Conservation (phyloP, 2,888 invertebrate genomes). For the Diarsia rubi region DNA sequence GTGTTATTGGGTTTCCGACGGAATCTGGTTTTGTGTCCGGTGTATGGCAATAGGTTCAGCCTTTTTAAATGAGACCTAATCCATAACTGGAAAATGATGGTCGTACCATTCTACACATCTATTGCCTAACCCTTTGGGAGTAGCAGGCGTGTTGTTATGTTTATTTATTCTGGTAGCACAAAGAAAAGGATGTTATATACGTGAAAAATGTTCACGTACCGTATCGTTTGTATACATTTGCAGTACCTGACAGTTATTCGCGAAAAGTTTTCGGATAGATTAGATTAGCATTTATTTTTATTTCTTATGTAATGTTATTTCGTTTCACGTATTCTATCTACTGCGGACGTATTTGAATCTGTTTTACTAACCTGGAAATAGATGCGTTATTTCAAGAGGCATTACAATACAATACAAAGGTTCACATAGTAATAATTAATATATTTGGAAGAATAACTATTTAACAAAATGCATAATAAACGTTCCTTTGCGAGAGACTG, state of each 20-base stretch:
- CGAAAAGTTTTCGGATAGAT: conserved; percentile 5
- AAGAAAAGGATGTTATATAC: conserved; percentile 37
- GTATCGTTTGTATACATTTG: conserved; percentile 44
- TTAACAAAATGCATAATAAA: too few species aligned
- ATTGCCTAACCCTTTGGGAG: not conserved
- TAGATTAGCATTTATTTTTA: not conserved
- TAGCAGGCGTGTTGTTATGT: conserved; percentile 6
- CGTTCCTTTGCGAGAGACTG: too few species aligned
- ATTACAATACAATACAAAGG: conserved; percentile 8
- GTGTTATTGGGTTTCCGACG: not conserved
- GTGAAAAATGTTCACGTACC: conserved; percentile 18
- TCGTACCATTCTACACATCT: not conserved
- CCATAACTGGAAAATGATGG: not conserved
- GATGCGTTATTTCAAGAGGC: not conserved
- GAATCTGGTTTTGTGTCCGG: not conserved
- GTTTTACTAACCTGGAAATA: not conserved
- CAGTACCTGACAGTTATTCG: conserved; percentile 1
- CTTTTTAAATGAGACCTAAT: not conserved
- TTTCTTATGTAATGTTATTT: not conserved
- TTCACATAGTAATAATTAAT: too few species aligned
- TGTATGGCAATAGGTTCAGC: not conserved
- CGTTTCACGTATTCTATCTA: conserved; percentile 7
- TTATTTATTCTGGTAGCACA: conserved; percentile 48
- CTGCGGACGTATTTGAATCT: not conserved
- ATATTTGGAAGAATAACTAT: too few species aligned